Evolutionary conservation across 2,888 invertebrate species (phyloP), one percentile per base, ranked within the genome.

Genomic region (Poecilobothrus nobilitatus): DNA sequence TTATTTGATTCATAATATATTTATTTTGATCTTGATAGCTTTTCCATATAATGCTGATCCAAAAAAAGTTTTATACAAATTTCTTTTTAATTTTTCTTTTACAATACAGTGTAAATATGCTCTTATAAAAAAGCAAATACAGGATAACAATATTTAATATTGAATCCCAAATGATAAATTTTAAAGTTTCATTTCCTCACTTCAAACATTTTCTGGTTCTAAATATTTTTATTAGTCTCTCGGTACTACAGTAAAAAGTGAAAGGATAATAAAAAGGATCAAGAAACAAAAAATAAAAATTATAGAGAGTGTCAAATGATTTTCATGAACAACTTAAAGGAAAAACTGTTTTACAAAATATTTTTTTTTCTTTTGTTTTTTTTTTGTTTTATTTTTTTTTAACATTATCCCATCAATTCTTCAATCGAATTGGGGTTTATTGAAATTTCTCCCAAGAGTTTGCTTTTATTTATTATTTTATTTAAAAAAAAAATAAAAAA

Each of bases 101-200:
- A 27, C 27, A 27, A 27, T 4, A 27, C 27, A n/a, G n/a, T 27
- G 27, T 27, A 27, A 27, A 27, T 27, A 4, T 27, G 2, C 5
- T 27, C 27, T 27, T 27, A 27, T 27, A 27, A 27, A 27, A 27
- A 27, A 4, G 5, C 5, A 4, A 27, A 2, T 4, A 27, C 27
- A 27, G 5, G 2, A 27, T 5, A 27, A 27, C 27, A 27, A 27
- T 27, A 27, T 27, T 27, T 27, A 99, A 99, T 88, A 99, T 99
- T 88, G n/a, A 53, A 53, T n/a, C 53, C 53, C 53, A 53, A 53
- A 53, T 53, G 53, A 18, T 6, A 53, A 53, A 53, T 18, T 53
- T 18, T 53, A 53, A 53, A n/a, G 9, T 53, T 53, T 27, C 27
- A 27, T 27, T 27, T 27, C 27, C 27, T 27, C 27, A 27, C 27